These are phyloP conservation scores for Melinaea marsaeus DNA, from an alignment of 2,888 invertebrate species.

Conservation along the genomic window DNA sequence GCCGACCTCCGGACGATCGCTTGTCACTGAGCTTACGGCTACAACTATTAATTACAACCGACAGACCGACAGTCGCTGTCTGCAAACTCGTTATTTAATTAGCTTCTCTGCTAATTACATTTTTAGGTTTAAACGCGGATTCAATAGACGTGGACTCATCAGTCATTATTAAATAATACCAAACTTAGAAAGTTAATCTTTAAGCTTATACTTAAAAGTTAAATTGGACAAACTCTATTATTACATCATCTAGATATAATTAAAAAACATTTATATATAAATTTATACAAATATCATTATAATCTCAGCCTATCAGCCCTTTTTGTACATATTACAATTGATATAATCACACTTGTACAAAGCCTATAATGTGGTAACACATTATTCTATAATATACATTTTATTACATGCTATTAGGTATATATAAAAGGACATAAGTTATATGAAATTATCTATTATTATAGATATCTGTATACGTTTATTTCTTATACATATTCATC, in stretches of 20 bases:
- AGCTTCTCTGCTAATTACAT: conserved; percentile 40
- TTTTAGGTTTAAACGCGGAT: conserved; percentile 44
- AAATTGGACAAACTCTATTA: conserved; percentile 10
- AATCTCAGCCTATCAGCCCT: no score
- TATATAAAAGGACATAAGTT: no score
- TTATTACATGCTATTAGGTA: no score
- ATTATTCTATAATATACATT: no score
- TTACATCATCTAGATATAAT: not conserved
- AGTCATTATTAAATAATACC: conserved; percentile 40
- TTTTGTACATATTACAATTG: no score
- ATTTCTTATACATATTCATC: no score
- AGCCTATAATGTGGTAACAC: no score
- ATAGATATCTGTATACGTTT: no score
- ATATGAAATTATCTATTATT: no score
- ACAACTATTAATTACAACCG: conserved; percentile 37
- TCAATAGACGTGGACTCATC: conserved; percentile 33
- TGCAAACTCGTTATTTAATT: conserved; percentile 43
- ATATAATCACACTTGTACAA: no score
- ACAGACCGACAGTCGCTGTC: conserved; percentile 36
- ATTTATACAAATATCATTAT: conserved; percentile 36
- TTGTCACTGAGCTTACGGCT: conserved; percentile 33
- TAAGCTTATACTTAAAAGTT: conserved; percentile 28
- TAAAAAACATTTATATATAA: conserved; percentile 38
- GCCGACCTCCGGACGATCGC: conserved; percentile 45
- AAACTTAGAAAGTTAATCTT: conserved; percentile 44